Evolutionary conservation across 2,797 vertebrate species (phyloP).

Genomic region (Potorous gilbertii): DNA sequence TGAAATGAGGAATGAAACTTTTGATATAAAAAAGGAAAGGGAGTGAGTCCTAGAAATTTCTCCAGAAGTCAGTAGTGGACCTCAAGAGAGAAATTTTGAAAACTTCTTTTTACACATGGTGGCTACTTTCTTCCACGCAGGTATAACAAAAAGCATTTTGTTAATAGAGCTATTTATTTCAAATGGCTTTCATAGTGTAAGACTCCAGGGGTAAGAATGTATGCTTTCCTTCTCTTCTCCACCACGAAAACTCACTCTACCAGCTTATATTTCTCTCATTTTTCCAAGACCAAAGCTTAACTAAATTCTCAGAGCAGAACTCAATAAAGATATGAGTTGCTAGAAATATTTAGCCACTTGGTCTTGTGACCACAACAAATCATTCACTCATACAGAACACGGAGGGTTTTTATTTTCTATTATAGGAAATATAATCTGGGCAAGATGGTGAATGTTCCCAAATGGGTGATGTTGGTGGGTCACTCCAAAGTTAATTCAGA

Average conservation of each 20-base stretch:
- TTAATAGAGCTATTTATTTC: slow-evolving; percentile 65
- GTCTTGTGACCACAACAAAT: slow-evolving; percentile 71
- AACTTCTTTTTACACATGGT: slow-evolving; percentile 24
- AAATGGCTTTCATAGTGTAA: slow-evolving; percentile 60
- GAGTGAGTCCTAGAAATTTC: background rate
- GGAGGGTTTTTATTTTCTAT: slow-evolving; percentile 79
- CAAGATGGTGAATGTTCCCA: slow-evolving; percentile 56
- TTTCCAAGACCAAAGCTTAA: slow-evolving; percentile 65
- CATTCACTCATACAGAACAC: slow-evolving; percentile 70
- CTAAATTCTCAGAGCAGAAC: slow-evolving; percentile 59
- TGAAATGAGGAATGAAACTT: slow-evolving; percentile 1
- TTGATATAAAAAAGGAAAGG: background rate
- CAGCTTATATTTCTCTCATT: slow-evolving; percentile 61
- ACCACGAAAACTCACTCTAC: slow-evolving; percentile 26
- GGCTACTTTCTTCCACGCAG: slow-evolving; percentile 29
- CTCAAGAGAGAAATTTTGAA: slow-evolving; percentile 19
- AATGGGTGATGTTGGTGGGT: slow-evolving; percentile 68
- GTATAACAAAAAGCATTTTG: slow-evolving; percentile 50
- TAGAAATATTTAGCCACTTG: slow-evolving; percentile 74
- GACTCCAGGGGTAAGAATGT: slow-evolving; percentile 34
- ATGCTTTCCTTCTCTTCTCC: slow-evolving; percentile 31
- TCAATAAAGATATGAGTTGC: slow-evolving; percentile 67
- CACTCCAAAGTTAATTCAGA: slow-evolving; percentile 74
- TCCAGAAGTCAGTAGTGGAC: background rate
- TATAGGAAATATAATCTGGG: slow-evolving; percentile 79